phyloP scores from a whole-genome alignment of 2,113 vertebrate genomes.

The Plecotus auritus region DNA sequence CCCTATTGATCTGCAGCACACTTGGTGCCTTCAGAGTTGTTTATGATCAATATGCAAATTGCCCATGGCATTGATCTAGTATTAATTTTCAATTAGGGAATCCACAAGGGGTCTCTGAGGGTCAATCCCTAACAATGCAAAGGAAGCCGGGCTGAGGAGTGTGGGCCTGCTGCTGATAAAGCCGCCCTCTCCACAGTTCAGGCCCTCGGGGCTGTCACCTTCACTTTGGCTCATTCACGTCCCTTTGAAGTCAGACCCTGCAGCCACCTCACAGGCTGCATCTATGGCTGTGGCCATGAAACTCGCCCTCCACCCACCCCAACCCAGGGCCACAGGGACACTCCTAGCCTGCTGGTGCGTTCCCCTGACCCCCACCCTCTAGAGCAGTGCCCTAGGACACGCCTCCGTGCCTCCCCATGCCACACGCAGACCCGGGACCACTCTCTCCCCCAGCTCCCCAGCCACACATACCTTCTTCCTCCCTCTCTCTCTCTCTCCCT shows the following conservation, averaged over 20 bases:
- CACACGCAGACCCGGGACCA: slow-evolving; percentile 65
- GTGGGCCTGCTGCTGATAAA: slow-evolving; percentile 38
- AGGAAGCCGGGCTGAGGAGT: slow-evolving; percentile 85
- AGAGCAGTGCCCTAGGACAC: not conserved
- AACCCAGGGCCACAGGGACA: not conserved
- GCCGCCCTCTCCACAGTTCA: slow-evolving; percentile 46
- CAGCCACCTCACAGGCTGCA: not conserved
- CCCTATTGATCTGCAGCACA: slow-evolving; percentile 94
- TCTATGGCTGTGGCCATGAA: not conserved
- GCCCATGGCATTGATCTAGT: slow-evolving; percentile 95
- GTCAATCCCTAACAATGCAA: slow-evolving; percentile 96
- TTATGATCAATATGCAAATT: slow-evolving; percentile 99
- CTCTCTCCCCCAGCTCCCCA: slow-evolving; percentile 65
- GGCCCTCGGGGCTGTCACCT: not conserved
- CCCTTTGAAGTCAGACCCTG: slow-evolving; percentile 22
- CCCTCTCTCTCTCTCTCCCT: slow-evolving; percentile 51
- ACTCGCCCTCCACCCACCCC: not conserved
- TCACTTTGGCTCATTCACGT: not conserved
- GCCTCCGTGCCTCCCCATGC: not conserved
- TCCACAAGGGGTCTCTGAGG: slow-evolving; percentile 94
- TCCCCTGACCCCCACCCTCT: not conserved
- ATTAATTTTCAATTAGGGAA: slow-evolving; percentile 99
- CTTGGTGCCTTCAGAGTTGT: slow-evolving; percentile 98
- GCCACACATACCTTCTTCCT: slow-evolving; percentile 71
- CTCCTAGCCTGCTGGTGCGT: not conserved